Base-by-base conservation (phyloP, 1,140 invertebrate genomes). In the Drosophila sproati region DNA sequence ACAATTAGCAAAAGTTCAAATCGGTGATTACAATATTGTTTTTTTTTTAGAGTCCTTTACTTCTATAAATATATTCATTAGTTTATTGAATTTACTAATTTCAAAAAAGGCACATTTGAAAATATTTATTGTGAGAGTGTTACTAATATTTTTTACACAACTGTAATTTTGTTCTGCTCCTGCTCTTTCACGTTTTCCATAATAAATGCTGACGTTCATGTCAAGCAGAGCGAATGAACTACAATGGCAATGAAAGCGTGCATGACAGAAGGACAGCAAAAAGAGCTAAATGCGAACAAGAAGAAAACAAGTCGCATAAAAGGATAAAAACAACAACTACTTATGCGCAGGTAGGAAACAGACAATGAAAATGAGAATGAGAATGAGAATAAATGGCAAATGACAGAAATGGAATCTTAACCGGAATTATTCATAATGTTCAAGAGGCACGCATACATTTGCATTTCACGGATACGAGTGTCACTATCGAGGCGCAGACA, bases 401-500 rank as follows among this genome's bases (percentile, higher is more conserved):
- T 83, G 83, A 70, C 77, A 73, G 77, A 78, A 73, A 76, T 72
- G 85, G 85, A 88, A 88, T 89, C 74, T 80, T 85, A 80, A 75
- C 85, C 80, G 81, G 86, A 88, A 88, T 88, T 85, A 88, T 88
- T 88, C 85, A 88, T 88, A 88, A 88, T 88, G 85, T 88, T 80
- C 85, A 89, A 82, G 85, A 83, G 80, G 78, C 85, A 88, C 85
- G 85, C 85, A 89, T 85, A 81, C 85, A 88, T 88, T 89, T 88
- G 85, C 85, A 88, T 88, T 88, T 78, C 80, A 88, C 77, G 83
- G 83, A 88, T 82, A 79, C 52, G 83, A 87, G 83, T 85, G 85
- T 89, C 85, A 89, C 85, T 80, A 88, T 89, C 80, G 78, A 89
- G 77, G 73, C 60, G 51, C 64, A 67, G 72, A 67, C 71, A 62